Evolutionary conservation across 2,888 invertebrate species (phyloP).

Genomic region (Strigamia crassipes): DNA sequence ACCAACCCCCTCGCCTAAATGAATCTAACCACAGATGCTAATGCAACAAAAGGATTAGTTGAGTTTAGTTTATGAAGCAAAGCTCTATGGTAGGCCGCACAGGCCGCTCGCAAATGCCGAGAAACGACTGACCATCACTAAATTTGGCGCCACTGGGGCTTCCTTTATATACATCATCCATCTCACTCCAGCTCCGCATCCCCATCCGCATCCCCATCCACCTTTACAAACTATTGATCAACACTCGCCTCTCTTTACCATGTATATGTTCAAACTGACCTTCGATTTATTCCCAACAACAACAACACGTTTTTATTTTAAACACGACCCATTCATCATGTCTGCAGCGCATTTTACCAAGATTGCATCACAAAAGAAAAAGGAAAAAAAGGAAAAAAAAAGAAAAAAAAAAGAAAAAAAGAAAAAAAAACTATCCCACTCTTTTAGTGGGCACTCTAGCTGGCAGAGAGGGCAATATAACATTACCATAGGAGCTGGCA

Average conservation of each 20-base stretch:
- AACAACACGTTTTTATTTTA: background rate
- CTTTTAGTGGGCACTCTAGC: constrained; percentile 15
- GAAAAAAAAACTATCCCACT: background rate
- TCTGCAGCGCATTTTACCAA: background rate
- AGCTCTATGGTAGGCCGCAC: constrained; percentile 42
- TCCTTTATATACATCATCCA: constrained; percentile 38
- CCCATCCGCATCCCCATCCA: background rate
- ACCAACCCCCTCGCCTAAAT: constrained; percentile 17
- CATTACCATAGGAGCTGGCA: constrained; percentile 2
- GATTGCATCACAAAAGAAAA: background rate
- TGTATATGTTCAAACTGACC: constrained; percentile 23
- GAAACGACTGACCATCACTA: constrained; percentile 40
- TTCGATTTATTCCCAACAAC: constrained; percentile 13
- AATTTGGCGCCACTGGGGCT: constrained; percentile 37
- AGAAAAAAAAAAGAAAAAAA: too few relatives aligned
- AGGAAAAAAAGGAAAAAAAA: too few relatives aligned
- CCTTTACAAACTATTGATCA: constrained; percentile 23
- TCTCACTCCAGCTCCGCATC: background rate
- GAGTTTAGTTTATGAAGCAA: constrained; percentile 42
- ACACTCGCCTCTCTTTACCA: constrained; percentile 7
- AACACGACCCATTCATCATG: background rate
- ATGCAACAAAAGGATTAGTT: constrained; percentile 42
- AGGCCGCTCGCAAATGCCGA: constrained; percentile 34
- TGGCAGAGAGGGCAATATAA: background rate
- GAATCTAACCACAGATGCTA: constrained; percentile 42